Base-by-base conservation (phyloP, 2,113 vertebrate genomes). In the Pleuronectes platessa region DNA sequence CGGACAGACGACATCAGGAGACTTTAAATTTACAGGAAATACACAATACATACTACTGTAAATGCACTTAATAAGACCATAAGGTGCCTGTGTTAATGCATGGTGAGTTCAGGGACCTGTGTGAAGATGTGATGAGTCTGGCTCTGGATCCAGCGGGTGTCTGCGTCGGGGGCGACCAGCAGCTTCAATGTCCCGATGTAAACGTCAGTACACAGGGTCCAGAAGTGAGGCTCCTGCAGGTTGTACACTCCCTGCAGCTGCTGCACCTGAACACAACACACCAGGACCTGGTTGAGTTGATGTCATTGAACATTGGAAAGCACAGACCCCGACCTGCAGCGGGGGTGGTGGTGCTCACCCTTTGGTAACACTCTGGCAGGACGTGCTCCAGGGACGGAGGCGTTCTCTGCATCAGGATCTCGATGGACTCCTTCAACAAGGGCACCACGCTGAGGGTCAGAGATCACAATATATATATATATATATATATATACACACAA, bases 111-210 rank as follows among this genome's bases (percentile, higher is more conserved):
- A 65, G 31, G 31, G 83, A 99, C 98, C 97, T 99, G 98, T 88
- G 98, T 99, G 91, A 99, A 99, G 87, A 99, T 98, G 86, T 97
- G 94, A 91, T 99, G 98, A 2, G 98, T 98, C 88, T 99, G 98
- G 92, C 97, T 99, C 84, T 97, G 93, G 90, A 99, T 96, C 98
- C 98, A 99, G 82, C 96, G 95, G 23, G 96, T 90, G 84, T 99
- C 98, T 20, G 98, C 96, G 62, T 99, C 97, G 12, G 98, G 97
- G 7, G 97, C 97, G 2, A 99, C 95, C 8, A 98, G 85, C 85
- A 99, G 94, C 91, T 99, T 99, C 63, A 99, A 82, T 2, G 97
- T 99, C 12, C 98, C 98, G 42, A 99, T 94, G 70, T 98, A 97
- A 78, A 99, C 96, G 45, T 99, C 98, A 0, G 96, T 97, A 85